Evolutionary conservation across 1,140 invertebrate genomes (phyloP).

Genomic region (Drosophila busckii): DNA sequence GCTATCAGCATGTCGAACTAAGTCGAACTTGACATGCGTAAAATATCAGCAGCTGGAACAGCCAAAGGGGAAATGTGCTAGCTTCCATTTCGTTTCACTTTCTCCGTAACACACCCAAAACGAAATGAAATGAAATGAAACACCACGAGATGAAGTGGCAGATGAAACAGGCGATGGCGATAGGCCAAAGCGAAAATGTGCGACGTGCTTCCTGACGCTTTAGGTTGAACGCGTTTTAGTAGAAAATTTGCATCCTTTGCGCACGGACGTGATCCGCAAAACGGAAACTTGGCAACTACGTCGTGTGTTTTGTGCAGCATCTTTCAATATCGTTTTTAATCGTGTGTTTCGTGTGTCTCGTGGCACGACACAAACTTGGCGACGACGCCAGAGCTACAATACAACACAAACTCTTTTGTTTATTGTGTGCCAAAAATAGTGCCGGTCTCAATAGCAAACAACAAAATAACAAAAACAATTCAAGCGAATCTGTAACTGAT

Average conservation of each 20-base stretch:
- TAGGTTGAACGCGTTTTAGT: conserved; percentile 47
- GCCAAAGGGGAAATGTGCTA: conserved; percentile 7
- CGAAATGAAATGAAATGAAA: conserved; percentile 16
- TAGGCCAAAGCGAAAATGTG: conserved; percentile 17
- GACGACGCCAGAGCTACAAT: too few species aligned
- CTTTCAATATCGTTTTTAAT: too few species aligned
- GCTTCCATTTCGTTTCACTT: background rate
- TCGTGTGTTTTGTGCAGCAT: too few species aligned
- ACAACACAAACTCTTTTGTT: too few species aligned
- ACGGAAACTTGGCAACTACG: too few species aligned
- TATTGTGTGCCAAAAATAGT: too few species aligned
- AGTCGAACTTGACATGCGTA: background rate
- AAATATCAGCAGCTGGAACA: conserved; percentile 21
- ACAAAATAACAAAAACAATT: too few species aligned
- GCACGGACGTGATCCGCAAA: conserved; percentile 55
- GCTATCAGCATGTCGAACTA: too few species aligned
- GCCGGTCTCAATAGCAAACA: too few species aligned
- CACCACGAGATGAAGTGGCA: conserved; percentile 6
- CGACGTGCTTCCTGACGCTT: conserved; percentile 30
- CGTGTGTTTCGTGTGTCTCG: conserved; percentile 9
- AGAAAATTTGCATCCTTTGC: conserved; percentile 67
- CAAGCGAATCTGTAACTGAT: too few species aligned
- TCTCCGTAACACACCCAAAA: background rate
- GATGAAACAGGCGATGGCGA: conserved; percentile 23
- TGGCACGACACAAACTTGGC: too few species aligned